A percentile compares a stretch with the other conserved stretches of the same genome.
phyloP scores from a whole-genome alignment of 2,113 vertebrate species.

The Cygnus atratus region DNA sequence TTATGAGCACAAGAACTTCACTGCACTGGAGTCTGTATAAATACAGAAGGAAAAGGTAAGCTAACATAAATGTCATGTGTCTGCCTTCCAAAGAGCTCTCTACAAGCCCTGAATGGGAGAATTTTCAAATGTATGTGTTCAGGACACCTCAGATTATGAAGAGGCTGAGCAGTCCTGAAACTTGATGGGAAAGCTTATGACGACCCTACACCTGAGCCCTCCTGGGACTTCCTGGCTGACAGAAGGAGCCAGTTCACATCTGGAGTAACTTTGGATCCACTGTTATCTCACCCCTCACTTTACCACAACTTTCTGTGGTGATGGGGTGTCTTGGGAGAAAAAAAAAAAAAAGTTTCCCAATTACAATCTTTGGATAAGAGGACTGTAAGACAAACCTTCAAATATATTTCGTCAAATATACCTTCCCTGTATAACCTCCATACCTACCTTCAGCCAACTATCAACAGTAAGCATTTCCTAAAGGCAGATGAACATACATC shows the following conservation, averaged over 20 bases:
- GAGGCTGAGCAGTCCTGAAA: not conserved
- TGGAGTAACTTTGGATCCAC: too few relatives aligned
- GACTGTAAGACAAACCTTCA: not conserved
- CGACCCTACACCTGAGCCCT: not conserved
- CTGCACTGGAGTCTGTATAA: not conserved
- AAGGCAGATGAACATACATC: not conserved
- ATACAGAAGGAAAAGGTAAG: not conserved
- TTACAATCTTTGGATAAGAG: not conserved
- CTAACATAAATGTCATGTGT: fast-evolving
- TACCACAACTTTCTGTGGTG: not conserved
- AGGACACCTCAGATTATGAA: not conserved
- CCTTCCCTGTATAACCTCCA: not conserved
- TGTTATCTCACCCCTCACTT: not conserved
- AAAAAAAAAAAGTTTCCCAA: not conserved
- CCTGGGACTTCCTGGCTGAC: not conserved
- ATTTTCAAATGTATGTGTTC: not conserved
- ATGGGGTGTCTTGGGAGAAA: not conserved
- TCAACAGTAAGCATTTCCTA: not conserved
- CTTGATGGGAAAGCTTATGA: not conserved
- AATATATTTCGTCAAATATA: not conserved
- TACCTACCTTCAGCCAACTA: not conserved
- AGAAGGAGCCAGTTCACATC: not conserved
- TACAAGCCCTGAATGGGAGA: not conserved
- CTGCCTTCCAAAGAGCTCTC: not conserved
- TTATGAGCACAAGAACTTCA: not conserved